These are phyloP conservation scores for Mesocricetus auratus DNA, from an alignment of 2,113 vertebrate species.

Conservation along the genomic window DNA sequence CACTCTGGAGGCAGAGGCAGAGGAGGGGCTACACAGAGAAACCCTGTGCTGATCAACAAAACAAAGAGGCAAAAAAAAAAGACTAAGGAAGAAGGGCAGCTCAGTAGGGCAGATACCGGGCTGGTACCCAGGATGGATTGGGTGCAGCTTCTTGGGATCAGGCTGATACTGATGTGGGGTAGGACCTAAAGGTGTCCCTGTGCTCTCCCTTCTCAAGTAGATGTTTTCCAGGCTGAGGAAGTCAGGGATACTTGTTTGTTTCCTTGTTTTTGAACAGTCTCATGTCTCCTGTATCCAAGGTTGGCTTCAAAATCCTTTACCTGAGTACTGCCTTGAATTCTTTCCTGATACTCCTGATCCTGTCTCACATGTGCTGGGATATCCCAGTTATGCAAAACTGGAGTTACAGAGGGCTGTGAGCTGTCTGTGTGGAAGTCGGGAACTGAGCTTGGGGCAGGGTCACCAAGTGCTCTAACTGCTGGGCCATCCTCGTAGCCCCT, in stretches of 20 bases:
- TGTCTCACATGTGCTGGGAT: background rate
- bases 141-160: rapidly evolving
- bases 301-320: background rate
- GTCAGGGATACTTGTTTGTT: background rate
- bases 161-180: background rate
- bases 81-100: background rate
- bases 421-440: background rate
- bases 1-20: background rate
- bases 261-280: background rate
- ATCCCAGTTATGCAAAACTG: too few relatives aligned
- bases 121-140: background rate
- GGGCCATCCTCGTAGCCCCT: background rate
- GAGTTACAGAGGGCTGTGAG: background rate
- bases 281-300: background rate
- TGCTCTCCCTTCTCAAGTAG: background rate
- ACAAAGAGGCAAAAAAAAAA: background rate
- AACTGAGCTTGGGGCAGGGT: background rate
- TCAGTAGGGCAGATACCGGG: background rate
- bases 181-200: background rate
- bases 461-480: background rate
- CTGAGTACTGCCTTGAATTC: background rate
- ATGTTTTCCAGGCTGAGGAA: background rate
- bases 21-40: background rate
- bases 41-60: background rate
- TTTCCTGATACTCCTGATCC: background rate